phyloP scores from a whole-genome alignment of 2,888 invertebrate species.

The Ornithoptera alexandrae region DNA sequence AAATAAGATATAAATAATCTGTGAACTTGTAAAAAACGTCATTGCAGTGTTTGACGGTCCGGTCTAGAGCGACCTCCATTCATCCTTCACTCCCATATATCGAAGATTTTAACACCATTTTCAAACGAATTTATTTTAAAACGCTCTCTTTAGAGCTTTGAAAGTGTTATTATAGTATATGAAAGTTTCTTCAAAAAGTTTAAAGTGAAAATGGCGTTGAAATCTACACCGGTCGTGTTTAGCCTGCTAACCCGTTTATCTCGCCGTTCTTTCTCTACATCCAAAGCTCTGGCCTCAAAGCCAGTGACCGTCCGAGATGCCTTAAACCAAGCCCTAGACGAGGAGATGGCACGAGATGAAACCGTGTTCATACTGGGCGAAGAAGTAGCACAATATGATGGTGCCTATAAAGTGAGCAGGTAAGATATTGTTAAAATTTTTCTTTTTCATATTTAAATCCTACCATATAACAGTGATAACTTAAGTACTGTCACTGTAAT shows the following conservation, averaged over 20 bases:
- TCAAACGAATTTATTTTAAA: conserved; percentile 44
- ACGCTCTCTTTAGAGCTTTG: conserved; percentile 40
- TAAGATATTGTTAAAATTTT: conserved; percentile 34
- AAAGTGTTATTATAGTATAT: conserved; percentile 37
- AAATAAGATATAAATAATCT: conserved; percentile 1
- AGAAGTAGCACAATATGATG: conserved; percentile 99
- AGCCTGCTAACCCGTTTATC: conserved; percentile 56
- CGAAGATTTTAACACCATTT: conserved; percentile 58
- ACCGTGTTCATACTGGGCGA: conserved; percentile 95
- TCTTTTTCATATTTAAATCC: background rate
- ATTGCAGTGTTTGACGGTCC: conserved; percentile 14
- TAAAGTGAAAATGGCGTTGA: conserved; percentile 69
- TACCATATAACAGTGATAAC: background rate
- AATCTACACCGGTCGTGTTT: conserved; percentile 67
- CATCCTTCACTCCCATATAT: conserved; percentile 59
- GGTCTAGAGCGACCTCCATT: conserved; percentile 45
- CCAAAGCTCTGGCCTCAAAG: conserved; percentile 66
- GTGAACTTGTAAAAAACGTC: conserved; percentile 2
- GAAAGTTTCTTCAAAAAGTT: conserved; percentile 1
- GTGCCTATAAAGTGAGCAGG: conserved; percentile 96
- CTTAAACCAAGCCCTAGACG: conserved; percentile 96
- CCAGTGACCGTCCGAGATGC: conserved; percentile 98
- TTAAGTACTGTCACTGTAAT: no score
- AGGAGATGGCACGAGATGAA: conserved; percentile 97
- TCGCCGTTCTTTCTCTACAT: conserved; percentile 68